A percentile compares a stretch with the other conserved stretches of the same genome.
These are phyloP conservation scores for Hoplostethus atlanticus DNA, from an alignment of 2,797 vertebrate species.

Conservation along the genomic window DNA sequence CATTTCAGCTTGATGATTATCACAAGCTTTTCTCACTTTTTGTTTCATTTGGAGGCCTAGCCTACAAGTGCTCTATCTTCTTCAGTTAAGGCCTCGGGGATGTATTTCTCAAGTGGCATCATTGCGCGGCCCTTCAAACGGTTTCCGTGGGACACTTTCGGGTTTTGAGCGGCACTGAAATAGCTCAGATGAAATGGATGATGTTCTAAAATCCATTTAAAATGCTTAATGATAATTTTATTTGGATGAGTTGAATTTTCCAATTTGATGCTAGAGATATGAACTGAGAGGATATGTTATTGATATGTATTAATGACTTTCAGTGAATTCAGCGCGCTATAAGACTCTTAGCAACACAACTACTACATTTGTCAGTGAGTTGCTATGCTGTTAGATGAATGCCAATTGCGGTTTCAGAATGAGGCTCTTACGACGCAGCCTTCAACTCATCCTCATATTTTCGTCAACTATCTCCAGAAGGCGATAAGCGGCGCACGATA, in stretches of 20 bases:
- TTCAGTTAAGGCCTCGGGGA: constrained; percentile 24
- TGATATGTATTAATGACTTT: constrained; percentile 34
- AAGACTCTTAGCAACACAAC: constrained; percentile 19
- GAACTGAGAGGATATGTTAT: background rate
- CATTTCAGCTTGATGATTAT: constrained; percentile 50
- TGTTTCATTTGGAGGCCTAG: constrained; percentile 24
- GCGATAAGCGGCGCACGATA: constrained; percentile 49
- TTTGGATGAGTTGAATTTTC: background rate
- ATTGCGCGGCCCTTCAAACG: constrained; percentile 2
- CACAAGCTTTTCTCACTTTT: constrained; percentile 33
- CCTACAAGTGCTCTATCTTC: constrained; percentile 23
- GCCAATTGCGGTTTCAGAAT: constrained; percentile 35
- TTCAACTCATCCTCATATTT: constrained; percentile 44
- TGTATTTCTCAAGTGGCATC: constrained; percentile 30
- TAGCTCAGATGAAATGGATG: constrained; percentile 3
- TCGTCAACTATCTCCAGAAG: constrained; percentile 48
- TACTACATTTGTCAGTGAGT: constrained; percentile 42
- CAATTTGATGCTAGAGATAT: constrained; percentile 8
- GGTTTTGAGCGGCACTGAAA: constrained; percentile 8
- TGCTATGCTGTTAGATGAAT: constrained; percentile 42
- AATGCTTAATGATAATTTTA: background rate
- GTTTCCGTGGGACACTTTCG: constrained; percentile 2
- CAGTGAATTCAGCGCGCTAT: constrained; percentile 14
- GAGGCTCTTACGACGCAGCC: constrained; percentile 34
- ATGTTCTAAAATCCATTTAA: background rate